Evolutionary conservation across 30 jellyfish, hydroid and myxozoan genomes (phyloP), one percentile per base, ranked within the genome.

Genomic region (Morbakka virulenta): DNA sequence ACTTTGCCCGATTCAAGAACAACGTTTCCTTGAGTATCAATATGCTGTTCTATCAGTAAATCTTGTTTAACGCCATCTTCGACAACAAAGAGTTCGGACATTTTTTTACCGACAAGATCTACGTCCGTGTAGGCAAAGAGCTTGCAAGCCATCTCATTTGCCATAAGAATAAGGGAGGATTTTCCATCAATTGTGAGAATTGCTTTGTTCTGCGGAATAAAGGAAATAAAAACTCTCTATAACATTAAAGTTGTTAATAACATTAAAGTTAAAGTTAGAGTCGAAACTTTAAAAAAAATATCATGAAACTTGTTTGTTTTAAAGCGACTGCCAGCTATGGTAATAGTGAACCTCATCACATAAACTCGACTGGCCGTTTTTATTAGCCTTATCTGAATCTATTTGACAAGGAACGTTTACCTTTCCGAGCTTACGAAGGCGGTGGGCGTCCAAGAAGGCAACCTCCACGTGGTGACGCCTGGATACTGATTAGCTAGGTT

Each of bases 1-100:
- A 87, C 85, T 71, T 80, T 79, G 27, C 96, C 96, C 47, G 96
- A 87, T 0, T 65, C 93, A 84, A 87, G 67, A 50, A 87, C 94
- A 69, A 79, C 67, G 29, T 87, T 79, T 50, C 96, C 96, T 2
- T 87, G 88, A 3, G 84, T 71, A 33, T 87, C 96, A 72, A 87
- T 73, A 51, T 71, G 85, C 67, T 78, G 85, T 49, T 87, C 94
- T 0, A 79, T 66, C 35, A 87, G 66, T 13, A 82, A 85, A 31
- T 71, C 78, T 48, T 87, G 93, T 22, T 87, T 87, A 33, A 80
- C 32, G 12, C 93, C 89, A 36, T 77, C 94, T 25, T 79, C 79
- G 85, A 87, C 72, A 13, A 89, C 63, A 30, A 87, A 87, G 35
- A 87, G 69, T 27, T 48, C 57, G 17, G 89, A 75, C 89, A 87